A percentile compares a stretch with the other conserved stretches of the same genome.
phyloP scores from a whole-genome alignment of 2,888 invertebrate species.

The Drosophila mayaguana region DNA sequence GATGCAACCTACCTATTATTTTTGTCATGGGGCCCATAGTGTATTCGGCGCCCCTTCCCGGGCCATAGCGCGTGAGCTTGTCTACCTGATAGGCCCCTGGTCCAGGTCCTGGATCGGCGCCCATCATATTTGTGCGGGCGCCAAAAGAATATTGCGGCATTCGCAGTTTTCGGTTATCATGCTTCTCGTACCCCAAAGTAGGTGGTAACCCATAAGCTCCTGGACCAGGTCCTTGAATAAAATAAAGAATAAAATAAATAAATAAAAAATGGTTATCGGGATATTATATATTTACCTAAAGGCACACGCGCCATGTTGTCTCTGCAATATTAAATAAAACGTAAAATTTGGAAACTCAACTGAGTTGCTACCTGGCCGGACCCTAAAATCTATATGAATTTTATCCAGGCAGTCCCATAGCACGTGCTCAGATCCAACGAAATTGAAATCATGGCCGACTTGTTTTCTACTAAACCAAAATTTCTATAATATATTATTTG shows the following conservation, averaged over 20 bases:
- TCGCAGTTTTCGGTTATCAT: constrained; percentile 86
- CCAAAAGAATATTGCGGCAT: constrained; percentile 85
- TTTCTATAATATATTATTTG: too few species aligned
- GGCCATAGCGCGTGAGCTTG: constrained; percentile 78
- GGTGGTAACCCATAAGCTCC: constrained; percentile 87
- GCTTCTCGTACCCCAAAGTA: constrained; percentile 86
- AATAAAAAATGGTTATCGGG: neutral
- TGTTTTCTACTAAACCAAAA: neutral
- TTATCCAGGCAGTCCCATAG: neutral
- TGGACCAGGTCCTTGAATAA: constrained; percentile 87
- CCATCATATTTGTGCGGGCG: constrained; percentile 45
- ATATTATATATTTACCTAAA: constrained; percentile 46
- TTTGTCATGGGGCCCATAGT: constrained; percentile 85
- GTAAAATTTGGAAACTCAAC: constrained; percentile 65
- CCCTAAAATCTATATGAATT: constrained; percentile 22
- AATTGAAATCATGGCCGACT: constrained; percentile 14
- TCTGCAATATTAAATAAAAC: constrained; percentile 72
- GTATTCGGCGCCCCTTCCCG: constrained; percentile 82
- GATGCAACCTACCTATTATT: constrained; percentile 52
- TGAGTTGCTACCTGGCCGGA: constrained; percentile 51
- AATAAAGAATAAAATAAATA: neutral
- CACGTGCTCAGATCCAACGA: neutral
- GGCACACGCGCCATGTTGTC: constrained; percentile 57
- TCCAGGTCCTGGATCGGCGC: constrained; percentile 74
- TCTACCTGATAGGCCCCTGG: constrained; percentile 79